Base-by-base conservation (phyloP, 2,888 invertebrate species). In the Eucera pruinosa region DNA sequence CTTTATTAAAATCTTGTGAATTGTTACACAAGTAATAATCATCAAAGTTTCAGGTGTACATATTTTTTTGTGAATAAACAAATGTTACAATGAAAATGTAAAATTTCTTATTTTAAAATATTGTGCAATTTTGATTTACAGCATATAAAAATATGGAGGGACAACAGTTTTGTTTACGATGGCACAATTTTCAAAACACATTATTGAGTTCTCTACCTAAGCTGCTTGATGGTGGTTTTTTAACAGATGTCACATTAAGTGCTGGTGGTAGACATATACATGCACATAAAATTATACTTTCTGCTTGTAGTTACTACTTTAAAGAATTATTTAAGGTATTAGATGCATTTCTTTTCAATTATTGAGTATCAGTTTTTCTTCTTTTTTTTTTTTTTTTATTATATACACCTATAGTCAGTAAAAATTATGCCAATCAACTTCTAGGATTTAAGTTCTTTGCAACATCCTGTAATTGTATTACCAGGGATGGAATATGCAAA, bases 221-320 rank as follows among this genome's bases (percentile, higher is more conserved):
- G 82, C 94, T 97, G 89, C 93, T 97, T 84, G 96, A 96, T 88
- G 95, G 96, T 68, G 97, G 97, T 85, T 95, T 97, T 91, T 94
- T 97, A 87, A 96, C 97, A 67, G 97, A 97, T 92, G 97, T 97
- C 58, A 97, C 97, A 13, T 93, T 98, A 55, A 97, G 97, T 81
- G 97, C 97, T 5, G 97, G 96, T 86, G 96, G 97, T 25, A 95
- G 96, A 77, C 95, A 96, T n/a, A 93, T 98, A 83, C 95, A 95
- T 87, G 98, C 97, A 1, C 98, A 98, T 92, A 95, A 95, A 88
- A 95, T 98, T 62, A 96, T 98, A 61, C 93, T 98, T 69, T 97
- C 97, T 30, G 97, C 97, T 80, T 97, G 98, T 93, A 97, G 97
- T 93, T 96, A 96, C 84, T 98, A 98, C 93, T 98, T 98, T 92